These are phyloP conservation scores for Hoplostethus mediterraneus DNA, from an alignment of 2,797 vertebrate species.

Conservation along the genomic window DNA sequence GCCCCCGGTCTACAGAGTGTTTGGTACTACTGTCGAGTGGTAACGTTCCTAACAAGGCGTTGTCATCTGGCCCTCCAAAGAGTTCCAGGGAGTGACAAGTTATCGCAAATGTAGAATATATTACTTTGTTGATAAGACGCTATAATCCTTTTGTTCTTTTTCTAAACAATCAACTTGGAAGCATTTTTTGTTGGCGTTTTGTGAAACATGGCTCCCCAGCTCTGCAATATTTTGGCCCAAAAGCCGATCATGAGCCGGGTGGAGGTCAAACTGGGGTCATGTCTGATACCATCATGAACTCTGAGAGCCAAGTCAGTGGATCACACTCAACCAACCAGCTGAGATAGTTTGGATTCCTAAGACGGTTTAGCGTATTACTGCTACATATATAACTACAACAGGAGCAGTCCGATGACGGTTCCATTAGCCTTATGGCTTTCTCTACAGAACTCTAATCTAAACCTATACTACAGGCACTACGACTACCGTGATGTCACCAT, in stretches of 20 bases:
- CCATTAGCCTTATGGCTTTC: slow-evolving; percentile 15
- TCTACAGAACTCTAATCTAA: slow-evolving; percentile 14
- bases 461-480: slow-evolving; percentile 22
- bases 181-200: not conserved
- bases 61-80: not conserved
- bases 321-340: slow-evolving; percentile 6
- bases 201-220: slow-evolving; percentile 8
- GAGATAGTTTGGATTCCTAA: slow-evolving; percentile 21
- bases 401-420: not conserved
- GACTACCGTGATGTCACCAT: not conserved
- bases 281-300: slow-evolving; percentile 11
- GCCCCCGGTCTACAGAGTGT: not conserved
- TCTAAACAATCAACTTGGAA: no score
- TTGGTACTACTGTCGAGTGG: not conserved
- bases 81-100: not conserved
- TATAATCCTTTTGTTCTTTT: not conserved
- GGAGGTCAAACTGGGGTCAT: slow-evolving; percentile 29
- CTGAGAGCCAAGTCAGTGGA: slow-evolving; percentile 5
- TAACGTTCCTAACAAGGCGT: not conserved
- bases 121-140: not conserved
- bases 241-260: slow-evolving; percentile 22
- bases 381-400: slow-evolving; percentile 19
- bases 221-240: slow-evolving; percentile 13
- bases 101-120: no score
- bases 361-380: slow-evolving; percentile 11